Base-by-base conservation (phyloP, 1,140 invertebrate genomes). In the Pseudomyrmex cubaensis region DNA sequence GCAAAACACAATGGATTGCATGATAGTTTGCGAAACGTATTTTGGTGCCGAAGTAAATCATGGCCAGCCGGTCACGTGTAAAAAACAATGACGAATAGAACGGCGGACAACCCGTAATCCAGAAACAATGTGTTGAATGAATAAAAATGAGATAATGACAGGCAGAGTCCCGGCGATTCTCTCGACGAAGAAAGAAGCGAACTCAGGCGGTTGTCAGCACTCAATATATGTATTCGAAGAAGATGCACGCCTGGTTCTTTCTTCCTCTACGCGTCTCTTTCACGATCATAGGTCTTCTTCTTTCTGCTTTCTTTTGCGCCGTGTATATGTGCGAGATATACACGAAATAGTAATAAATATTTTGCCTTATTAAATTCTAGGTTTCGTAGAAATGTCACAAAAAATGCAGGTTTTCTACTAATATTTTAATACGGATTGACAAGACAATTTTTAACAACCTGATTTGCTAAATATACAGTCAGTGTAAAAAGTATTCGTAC, bases 101-200 rank as follows among this genome's bases (percentile, higher is more conserved):
- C 85, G 82, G 85, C 85, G 74, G 86, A 87, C 87, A 90, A 86
- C 87, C 89, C 75, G 82, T 88, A 90, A 90, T 90, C 80, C 85
- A 90, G 87, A 89, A 90, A 90, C 89, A 90, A 90, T 90, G 89
- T 87, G 82, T 84, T 70, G 87, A 89, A 89, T 90, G 89, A 90
- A 90, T 90, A 90, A 90, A 90, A 90, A 86, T 89, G 89, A 89
- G 85, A 90, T 90, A 89, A 90, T 90, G 62, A 78, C 84, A 85
- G 78, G 61, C 54, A 77, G 70, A 5, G 46, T 59, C 66, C 25
- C 73, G 64, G 70, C 64, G 54, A 59, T 74, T 76, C 76, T 46
- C 54, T 59, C 75, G 44, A 57, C 61, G 69, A 82, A 61, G 46
- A 72, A 52, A 62, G 66, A 50, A 77, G 52, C 50, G 25, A 48